A percentile compares a stretch with the other conserved stretches of the same genome.
Conservation (phyloP, 2,113 vertebrate species). For the Myrmecobius fasciatus region DNA sequence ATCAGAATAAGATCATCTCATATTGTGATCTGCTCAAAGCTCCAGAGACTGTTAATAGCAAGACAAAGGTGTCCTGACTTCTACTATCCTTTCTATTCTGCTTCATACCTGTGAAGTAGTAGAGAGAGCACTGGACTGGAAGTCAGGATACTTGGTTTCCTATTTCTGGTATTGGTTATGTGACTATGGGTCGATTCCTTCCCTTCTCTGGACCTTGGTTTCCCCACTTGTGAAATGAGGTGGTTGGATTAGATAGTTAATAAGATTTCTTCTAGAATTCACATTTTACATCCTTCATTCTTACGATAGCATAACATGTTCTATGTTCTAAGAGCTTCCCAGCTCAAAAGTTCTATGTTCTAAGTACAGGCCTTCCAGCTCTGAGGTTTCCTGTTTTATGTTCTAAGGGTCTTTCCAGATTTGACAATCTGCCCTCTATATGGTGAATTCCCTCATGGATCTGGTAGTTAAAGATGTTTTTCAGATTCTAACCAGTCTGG, state of each 20-base stretch:
- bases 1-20: background rate
- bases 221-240: background rate
- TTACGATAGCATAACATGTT: background rate
- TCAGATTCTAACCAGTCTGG: no score
- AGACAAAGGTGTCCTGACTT: background rate
- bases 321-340: background rate
- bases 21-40: background rate
- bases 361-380: background rate
- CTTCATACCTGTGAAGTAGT: background rate
- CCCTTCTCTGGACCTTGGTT: background rate
- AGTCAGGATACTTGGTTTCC: background rate
- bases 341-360: background rate
- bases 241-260: background rate
- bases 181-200: background rate
- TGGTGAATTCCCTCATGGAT: no score
- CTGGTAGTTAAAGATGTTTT: no score
- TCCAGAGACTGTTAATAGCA: background rate
- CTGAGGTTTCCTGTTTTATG: background rate
- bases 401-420: no score
- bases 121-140: background rate
- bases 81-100: background rate
- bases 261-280: background rate
- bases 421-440: no score
- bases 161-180: background rate
- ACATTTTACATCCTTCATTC: background rate